Evolutionary conservation across 2,888 invertebrate genomes (phyloP).

Genomic region (Acanthococcus lagerstroemiae): DNA sequence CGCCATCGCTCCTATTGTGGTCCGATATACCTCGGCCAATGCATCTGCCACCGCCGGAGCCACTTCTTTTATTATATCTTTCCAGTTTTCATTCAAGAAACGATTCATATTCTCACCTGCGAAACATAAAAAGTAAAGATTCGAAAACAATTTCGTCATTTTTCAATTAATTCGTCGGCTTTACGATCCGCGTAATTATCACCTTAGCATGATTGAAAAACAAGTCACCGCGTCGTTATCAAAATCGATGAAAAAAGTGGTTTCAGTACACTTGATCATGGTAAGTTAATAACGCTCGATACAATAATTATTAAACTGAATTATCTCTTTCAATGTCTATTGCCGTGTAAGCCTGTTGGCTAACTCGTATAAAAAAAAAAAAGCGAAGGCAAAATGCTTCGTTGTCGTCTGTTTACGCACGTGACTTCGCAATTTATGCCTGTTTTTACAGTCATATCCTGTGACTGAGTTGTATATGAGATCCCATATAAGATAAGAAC

Average conservation of each 20-base stretch:
- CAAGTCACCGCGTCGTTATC: background rate
- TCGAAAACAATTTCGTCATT: too few species aligned
- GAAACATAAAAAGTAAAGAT: too few species aligned
- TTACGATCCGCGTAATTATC: too few species aligned
- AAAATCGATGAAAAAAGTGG: background rate
- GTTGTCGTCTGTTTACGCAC: background rate
- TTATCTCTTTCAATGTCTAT: background rate
- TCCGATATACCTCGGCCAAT: constrained; percentile 38
- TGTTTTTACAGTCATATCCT: background rate
- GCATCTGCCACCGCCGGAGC: constrained; percentile 41
- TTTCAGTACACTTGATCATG: background rate
- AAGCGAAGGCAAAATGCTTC: background rate
- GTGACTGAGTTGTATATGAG: background rate
- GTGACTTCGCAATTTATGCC: too few species aligned
- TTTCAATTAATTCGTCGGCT: too few species aligned
- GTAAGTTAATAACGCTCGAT: too few species aligned
- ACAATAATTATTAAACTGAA: background rate
- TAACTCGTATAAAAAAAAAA: too few species aligned
- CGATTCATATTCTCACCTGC: constrained; percentile 43
- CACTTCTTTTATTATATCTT: constrained; percentile 41
- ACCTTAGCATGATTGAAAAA: background rate
- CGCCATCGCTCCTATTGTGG: constrained; percentile 37
- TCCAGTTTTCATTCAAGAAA: constrained; percentile 44
- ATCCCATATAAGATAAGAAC: background rate
- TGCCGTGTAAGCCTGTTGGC: too few species aligned